A percentile compares a stretch with the other conserved stretches of the same genome.
These are phyloP conservation scores for Lacanobia oleracea DNA, from an alignment of 2,888 invertebrate species.

Conservation along the genomic window DNA sequence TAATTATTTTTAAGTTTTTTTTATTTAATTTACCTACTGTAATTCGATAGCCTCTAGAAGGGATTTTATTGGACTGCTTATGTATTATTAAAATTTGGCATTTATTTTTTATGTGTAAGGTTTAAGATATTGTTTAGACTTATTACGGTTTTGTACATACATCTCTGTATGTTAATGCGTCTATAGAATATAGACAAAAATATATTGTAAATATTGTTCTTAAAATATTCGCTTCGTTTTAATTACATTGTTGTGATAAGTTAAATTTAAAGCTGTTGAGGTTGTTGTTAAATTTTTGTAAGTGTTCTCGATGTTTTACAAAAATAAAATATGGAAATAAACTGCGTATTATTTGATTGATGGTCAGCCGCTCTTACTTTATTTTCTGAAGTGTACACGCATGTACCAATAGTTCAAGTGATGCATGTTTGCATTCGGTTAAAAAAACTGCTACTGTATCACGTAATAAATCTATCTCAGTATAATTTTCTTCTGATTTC, in stretches of 20 bases:
- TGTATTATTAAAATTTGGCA: conserved; percentile 59
- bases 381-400: conserved; percentile 22
- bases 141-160: conserved; percentile 57
- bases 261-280: conserved; percentile 63
- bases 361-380: neutral
- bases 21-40: conserved; percentile 36
- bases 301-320: conserved; percentile 60
- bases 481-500: conserved; percentile 75
- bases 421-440: conserved; percentile 26
- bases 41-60: conserved; percentile 16
- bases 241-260: conserved; percentile 76
- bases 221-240: conserved; percentile 49
- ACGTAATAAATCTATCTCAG: conserved; percentile 62
- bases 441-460: conserved; percentile 73
- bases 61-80: conserved; percentile 44
- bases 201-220: conserved; percentile 65
- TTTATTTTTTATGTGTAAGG: conserved; percentile 59
- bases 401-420: conserved; percentile 9
- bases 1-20: conserved; percentile 35
- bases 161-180: conserved; percentile 34
- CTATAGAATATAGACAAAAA: conserved; percentile 53
- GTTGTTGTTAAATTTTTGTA: conserved; percentile 66
- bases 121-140: conserved; percentile 49
- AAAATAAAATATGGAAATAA: conserved; percentile 58
- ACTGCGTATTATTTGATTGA: conserved; percentile 44